Evolutionary conservation across 2,113 vertebrate species (phyloP).

Genomic region (Cheirogaleus medius): DNA sequence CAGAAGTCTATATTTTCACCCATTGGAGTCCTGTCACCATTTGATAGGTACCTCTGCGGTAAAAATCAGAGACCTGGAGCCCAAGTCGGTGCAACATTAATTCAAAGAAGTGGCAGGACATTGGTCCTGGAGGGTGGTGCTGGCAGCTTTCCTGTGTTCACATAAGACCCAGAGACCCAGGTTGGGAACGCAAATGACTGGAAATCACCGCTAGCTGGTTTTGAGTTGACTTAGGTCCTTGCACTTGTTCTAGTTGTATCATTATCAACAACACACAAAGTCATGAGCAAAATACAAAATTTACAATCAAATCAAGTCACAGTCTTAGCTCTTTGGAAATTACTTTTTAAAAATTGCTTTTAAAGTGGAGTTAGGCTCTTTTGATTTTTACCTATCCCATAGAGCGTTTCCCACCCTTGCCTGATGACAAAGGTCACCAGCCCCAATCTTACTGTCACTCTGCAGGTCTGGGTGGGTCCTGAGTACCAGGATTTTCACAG

Average conservation of each 20-base stretch:
- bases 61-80: background rate
- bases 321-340: background rate
- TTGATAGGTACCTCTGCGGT: background rate
- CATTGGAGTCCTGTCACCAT: background rate
- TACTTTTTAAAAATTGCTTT: background rate
- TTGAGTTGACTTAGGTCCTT: background rate
- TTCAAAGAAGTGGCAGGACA: background rate
- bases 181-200: background rate
- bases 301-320: background rate
- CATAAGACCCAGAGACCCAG: background rate
- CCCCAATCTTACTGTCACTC: too few species aligned
- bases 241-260: background rate
- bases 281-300: background rate
- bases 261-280: background rate
- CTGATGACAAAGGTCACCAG: background rate
- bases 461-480: background rate
- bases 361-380: background rate
- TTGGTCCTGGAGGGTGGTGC: background rate
- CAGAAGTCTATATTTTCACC: background rate
- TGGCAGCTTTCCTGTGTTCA: background rate
- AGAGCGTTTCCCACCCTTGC: background rate
- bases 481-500: background rate
- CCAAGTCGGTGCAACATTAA: background rate
- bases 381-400: background rate
- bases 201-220: background rate